Base-by-base conservation (phyloP, 35 echinoderm and acorn worm species). In the Anneissia japonica region DNA sequence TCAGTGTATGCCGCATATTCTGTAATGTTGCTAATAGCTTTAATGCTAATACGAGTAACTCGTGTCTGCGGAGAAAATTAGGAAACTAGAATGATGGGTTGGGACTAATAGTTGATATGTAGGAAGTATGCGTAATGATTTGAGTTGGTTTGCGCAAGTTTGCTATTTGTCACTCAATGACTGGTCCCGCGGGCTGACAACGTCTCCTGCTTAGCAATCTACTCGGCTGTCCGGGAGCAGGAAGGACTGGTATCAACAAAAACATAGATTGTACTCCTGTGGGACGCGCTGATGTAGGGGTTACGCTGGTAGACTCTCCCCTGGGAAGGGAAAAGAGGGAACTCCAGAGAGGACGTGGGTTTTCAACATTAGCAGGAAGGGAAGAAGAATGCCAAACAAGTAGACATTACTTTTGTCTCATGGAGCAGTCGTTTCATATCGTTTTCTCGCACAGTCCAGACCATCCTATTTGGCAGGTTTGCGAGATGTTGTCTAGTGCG, bases 121-220 rank as follows among this genome's bases (percentile, higher is more conserved):
- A 64, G 51, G 51, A 64, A 64, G 51, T 64, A 64, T 64, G 51
- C 51, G 51, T 64, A 64, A 64, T 64, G 51, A 64, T 64, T 64
- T 64, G 51, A 9, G 51, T 64, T 64, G 51, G 51, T 64, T 64
- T 64, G 51, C 51, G 51, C 7, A 64, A 64, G 10, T 64, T 64
- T 64, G 51, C 51, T 64, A 64, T 64, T 64, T 64, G 9, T 64
- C 51, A 64, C 51, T 64, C 51, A 64, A 6, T 23, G 51, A 64
- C 51, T 64, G 51, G 51, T 64, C 40, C 40, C 40, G 40, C 40
- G 40, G 40, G 40, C 40, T 43, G 40, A 43, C 40, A 43, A 4
- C 40, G 40, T 43, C 51, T 64, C 51, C 51, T 64, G 51, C 26
- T 64, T 64, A 64, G 51, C 51, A 64, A 64, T 9, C 19, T 64